Percentiles rank a stretch among this genome's conserved stretches.
These are phyloP conservation scores for Ceramica pisi DNA, from an alignment of 2,888 invertebrate species.

Conservation along the genomic window DNA sequence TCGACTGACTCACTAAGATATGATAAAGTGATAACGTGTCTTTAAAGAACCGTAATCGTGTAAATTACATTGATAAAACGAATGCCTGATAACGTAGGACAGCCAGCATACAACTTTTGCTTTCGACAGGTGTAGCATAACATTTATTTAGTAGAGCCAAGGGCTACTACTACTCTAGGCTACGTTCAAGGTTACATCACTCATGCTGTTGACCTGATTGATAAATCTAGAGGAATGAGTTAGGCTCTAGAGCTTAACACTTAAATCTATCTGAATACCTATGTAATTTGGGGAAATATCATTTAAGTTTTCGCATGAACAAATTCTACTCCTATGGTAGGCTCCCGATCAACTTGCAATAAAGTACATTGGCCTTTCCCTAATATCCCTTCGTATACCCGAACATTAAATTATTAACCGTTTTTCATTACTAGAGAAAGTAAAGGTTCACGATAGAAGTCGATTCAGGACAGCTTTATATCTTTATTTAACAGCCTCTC, in stretches of 20 bases:
- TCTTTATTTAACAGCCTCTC: too few species aligned
- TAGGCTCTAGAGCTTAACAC: neutral
- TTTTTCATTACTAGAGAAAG: too few species aligned
- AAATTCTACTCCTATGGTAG: neutral
- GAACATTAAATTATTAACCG: too few species aligned
- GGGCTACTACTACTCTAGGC: neutral
- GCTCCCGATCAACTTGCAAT: neutral
- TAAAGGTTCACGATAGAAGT: too few species aligned
- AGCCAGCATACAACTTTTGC: conserved; percentile 41
- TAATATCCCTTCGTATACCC: too few species aligned
- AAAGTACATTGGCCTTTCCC: too few species aligned
- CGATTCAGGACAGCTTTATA: too few species aligned
- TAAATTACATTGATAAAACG: conserved; percentile 69
- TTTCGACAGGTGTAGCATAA: conserved; percentile 28
- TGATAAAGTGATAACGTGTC: conserved; percentile 75
- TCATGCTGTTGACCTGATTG: neutral
- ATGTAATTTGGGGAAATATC: neutral
- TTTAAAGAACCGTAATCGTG: conserved; percentile 69
- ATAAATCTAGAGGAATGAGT: neutral
- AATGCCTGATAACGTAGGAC: conserved; percentile 52
- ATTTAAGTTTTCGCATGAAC: neutral
- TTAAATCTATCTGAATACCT: neutral
- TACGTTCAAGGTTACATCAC: conserved; percentile 20
- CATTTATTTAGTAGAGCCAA: conserved; percentile 19
- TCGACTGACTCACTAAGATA: conserved; percentile 79